Evolutionary conservation across 2,113 vertebrate species (phyloP).

Genomic region (Macrotus californicus): DNA sequence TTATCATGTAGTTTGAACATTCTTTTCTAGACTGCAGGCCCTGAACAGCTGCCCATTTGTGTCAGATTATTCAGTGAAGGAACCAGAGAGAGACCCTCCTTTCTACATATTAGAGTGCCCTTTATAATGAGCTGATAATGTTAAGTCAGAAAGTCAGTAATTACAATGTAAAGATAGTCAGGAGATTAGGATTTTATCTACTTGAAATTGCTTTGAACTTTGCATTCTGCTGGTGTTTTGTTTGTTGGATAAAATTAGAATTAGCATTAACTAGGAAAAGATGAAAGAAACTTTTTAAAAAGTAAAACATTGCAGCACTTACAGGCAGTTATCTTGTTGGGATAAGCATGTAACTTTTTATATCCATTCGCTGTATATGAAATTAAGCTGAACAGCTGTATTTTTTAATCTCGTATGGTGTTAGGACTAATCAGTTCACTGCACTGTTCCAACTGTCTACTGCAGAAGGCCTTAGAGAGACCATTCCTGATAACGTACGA

Average conservation of each 20-base stretch:
- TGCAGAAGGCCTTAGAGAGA: not conserved
- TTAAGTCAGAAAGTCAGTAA: not conserved
- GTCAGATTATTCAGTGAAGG: not conserved
- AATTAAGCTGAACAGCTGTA: conserved; percentile 10
- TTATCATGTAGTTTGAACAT: not conserved
- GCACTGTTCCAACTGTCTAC: not conserved
- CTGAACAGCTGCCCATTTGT: not conserved
- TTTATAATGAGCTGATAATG: not conserved
- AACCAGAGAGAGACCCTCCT: not conserved
- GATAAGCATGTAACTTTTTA: not conserved
- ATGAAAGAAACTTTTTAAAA: not conserved
- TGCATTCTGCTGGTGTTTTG: not conserved
- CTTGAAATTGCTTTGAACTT: conserved; percentile 27
- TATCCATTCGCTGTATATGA: not conserved
- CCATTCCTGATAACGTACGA: not conserved
- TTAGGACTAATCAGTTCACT: not conserved
- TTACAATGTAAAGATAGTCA: not conserved
- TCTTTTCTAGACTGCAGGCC: not conserved
- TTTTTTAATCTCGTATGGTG: not conserved
- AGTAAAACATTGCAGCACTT: fast-evolving
- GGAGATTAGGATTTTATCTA: not conserved
- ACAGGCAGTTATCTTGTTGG: not conserved
- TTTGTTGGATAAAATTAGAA: not conserved
- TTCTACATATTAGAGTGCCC: not conserved
- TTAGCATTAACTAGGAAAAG: not conserved